Conservation (phyloP, 2,797 vertebrate genomes). For the Pseudomugil tenellus region DNA sequence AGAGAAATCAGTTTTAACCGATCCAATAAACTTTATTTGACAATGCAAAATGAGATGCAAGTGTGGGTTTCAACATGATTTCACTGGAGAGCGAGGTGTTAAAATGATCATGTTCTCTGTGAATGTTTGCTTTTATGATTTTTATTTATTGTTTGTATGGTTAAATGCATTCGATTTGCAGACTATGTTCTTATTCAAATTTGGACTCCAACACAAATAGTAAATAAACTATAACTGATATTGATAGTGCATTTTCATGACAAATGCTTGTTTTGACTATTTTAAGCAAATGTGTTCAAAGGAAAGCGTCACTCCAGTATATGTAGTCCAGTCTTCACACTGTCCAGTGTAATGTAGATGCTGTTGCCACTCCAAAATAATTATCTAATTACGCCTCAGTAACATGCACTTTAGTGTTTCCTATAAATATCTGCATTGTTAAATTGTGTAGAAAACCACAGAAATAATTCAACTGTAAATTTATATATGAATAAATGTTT, state of each 20-base stretch:
- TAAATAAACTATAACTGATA: background rate
- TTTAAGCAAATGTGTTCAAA: background rate
- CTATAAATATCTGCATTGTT: no score
- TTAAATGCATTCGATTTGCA: slow-evolving; percentile 1
- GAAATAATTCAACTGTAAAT: background rate
- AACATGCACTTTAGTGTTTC: slow-evolving; percentile 4
- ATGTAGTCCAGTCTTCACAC: slow-evolving; percentile 9
- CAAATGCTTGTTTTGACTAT: background rate
- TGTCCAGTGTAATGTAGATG: slow-evolving; percentile 8
- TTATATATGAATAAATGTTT: background rate
- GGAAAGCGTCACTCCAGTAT: background rate
- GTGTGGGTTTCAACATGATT: slow-evolving; percentile 2
- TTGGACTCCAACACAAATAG: background rate
- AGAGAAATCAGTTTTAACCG: slow-evolving; percentile 25
- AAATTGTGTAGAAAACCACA: background rate
- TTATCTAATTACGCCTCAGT: background rate
- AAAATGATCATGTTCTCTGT: slow-evolving; percentile 17
- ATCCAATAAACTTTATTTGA: slow-evolving; percentile 27
- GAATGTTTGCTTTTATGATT: slow-evolving; percentile 20
- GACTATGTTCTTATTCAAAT: background rate
- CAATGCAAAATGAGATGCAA: slow-evolving; percentile 18
- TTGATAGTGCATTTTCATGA: background rate
- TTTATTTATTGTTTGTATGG: slow-evolving; percentile 35
- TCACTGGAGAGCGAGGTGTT: slow-evolving; percentile 20
- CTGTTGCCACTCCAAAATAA: slow-evolving; percentile 4